Conservation (phyloP, 2,888 invertebrate genomes). For the Cheilosia grossa region DNA sequence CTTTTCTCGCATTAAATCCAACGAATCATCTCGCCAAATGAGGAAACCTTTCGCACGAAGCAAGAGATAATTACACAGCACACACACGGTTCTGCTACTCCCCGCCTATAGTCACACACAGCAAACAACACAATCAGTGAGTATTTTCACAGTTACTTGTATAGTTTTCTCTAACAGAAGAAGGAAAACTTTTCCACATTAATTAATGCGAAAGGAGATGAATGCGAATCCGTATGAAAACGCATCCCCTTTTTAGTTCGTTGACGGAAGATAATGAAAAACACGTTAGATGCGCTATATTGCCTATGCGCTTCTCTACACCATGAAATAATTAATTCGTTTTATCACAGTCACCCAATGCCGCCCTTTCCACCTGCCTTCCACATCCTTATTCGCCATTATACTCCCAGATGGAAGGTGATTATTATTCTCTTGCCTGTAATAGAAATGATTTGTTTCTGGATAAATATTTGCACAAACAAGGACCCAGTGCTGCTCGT, state of each 20-base stretch:
- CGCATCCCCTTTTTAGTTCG: neutral
- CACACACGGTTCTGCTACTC: neutral
- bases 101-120: neutral
- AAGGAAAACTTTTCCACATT: conserved; percentile 65
- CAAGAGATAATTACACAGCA: conserved; percentile 57
- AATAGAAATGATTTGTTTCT: conserved; percentile 72
- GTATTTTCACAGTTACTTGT: conserved; percentile 66
- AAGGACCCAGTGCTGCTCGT: conserved; percentile 44
- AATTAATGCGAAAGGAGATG: conserved; percentile 58
- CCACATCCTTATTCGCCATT: neutral
- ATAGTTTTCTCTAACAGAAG: conserved; percentile 41
- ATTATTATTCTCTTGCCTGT: conserved; percentile 50
- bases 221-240: conserved; percentile 21
- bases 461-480: conserved; percentile 65
- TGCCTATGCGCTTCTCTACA: conserved; percentile 10
- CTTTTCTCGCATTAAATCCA: conserved; percentile 22
- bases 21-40: conserved; percentile 50
- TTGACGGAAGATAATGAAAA: conserved; percentile 46
- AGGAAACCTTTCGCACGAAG: conserved; percentile 38
- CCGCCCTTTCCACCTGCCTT: conserved; percentile 7
- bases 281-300: conserved; percentile 42
- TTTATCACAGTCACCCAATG: conserved; percentile 19
- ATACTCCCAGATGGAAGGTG: conserved; percentile 23
- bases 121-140: conserved; percentile 56
- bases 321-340: conserved; percentile 69